Evolutionary conservation across 2,888 invertebrate species (phyloP), one percentile per base, ranked within the genome.

Genomic region (Plagiodera versicolora): DNA sequence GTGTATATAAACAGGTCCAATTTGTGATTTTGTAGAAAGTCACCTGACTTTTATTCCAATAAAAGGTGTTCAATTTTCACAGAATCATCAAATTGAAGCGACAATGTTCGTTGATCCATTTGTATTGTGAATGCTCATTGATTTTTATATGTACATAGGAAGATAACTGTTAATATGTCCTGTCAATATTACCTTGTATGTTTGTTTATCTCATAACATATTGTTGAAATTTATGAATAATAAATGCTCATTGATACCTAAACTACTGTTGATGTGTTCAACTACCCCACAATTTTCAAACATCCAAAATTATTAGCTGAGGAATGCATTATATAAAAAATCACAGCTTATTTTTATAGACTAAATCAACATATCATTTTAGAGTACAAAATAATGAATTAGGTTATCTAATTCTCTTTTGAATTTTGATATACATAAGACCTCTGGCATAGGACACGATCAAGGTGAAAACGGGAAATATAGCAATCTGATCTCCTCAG

Each of bases 141-240:
- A 53, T 44, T 53, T 24, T 45, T 53, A 24, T 24, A 24, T 24
- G 53, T 53, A 53, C 5, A 53, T 53, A 53, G 77, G 75, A 73
- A 68, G 61, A 58, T 75, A 74, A 75, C 71, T 77, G 78, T 80
- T 80, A 73, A 75, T 67, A 76, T 80, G 79, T 80, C 80, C 80
- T 79, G 80, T 80, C 79, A 80, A 80, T 80, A 80, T 72, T 75
- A 74, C 74, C 75, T 74, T 80, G 77, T 78, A 79, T 79, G 80
- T 80, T 76, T 76, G 79, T 80, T 80, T 77, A 80, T 76, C 80
- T 78, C 79, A 79, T 78, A 79, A 73, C 79, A 79, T 78, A 80
- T 80, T 80, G 80, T 80, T 80, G 78, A 79, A 77, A 75, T 74
- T 76, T 75, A 75, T 74, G 72, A 75, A 70, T 75, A 77, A 76